A percentile compares a stretch with the other conserved stretches of the same genome.
Evolutionary conservation across 2,888 invertebrate genomes (phyloP).

Genomic region (Notocelia uddmanniana): DNA sequence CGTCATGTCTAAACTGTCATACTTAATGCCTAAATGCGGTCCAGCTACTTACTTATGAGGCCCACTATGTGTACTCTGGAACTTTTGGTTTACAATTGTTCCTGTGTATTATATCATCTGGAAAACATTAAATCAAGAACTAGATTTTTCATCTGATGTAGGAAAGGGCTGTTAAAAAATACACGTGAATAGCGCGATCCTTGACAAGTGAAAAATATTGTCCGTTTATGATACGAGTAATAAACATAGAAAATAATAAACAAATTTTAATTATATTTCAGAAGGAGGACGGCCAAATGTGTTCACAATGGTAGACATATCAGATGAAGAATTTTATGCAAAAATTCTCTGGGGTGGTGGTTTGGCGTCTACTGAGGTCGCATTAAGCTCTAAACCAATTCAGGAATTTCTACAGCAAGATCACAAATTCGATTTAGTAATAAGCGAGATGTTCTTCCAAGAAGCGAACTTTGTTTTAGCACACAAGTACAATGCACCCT

Average conservation of each 20-base stretch:
- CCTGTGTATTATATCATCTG: too few species aligned
- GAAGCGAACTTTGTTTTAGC: conserved; percentile 77
- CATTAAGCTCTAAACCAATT: conserved; percentile 68
- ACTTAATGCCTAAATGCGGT: too few species aligned
- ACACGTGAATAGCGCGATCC: too few species aligned
- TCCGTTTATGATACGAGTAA: too few species aligned
- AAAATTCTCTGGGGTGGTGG: conserved; percentile 72
- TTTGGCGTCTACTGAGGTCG: conserved; percentile 67
- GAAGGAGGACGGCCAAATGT: conserved; percentile 73
- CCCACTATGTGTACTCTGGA: too few species aligned
- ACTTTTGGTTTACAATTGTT: too few species aligned
- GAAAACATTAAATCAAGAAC: too few species aligned
- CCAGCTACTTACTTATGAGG: too few species aligned
- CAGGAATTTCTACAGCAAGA: conserved; percentile 65
- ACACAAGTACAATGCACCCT: conserved; percentile 76
- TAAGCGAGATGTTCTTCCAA: conserved; percentile 80
- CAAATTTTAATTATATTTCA: conserved; percentile 53
- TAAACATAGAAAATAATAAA: background rate
- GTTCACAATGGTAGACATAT: conserved; percentile 69
- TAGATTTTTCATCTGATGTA: too few species aligned
- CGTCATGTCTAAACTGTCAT: too few species aligned
- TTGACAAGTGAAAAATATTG: background rate
- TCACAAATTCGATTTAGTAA: conserved; percentile 76
- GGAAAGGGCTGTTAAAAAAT: too few species aligned
- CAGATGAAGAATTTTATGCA: conserved; percentile 71